Conservation (phyloP, 2,797 vertebrate species). For the Lutjanus campechanus region DNA sequence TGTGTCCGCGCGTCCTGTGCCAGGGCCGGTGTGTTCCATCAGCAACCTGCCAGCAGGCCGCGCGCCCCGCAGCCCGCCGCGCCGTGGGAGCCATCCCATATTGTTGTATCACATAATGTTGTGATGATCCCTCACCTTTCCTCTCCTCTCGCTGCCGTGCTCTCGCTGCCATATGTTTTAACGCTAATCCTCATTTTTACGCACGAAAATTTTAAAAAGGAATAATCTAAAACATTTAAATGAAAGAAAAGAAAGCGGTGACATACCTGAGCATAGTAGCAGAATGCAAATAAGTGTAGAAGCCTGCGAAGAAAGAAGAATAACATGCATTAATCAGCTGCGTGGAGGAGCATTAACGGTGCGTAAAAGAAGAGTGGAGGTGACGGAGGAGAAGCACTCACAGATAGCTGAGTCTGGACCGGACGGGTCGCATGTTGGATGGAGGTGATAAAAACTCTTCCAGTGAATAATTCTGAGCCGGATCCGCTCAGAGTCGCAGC, state of each 20-base stretch:
- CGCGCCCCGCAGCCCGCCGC: constrained; percentile 76
- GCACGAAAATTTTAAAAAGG: too few relatives aligned
- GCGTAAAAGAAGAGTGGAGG: constrained; percentile 3
- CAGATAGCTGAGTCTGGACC: constrained; percentile 85
- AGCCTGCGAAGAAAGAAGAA: constrained; percentile 85
- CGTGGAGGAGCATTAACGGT: constrained; percentile 14
- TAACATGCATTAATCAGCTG: background rate
- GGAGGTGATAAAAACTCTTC: constrained; percentile 26
- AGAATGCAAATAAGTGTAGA: constrained; percentile 94
- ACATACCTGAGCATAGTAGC: constrained; percentile 96
- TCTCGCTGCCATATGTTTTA: constrained; percentile 15
- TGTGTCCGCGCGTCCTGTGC: constrained; percentile 72
- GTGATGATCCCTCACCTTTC: constrained; percentile 48
- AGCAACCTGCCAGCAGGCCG: constrained; percentile 84
- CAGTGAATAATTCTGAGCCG: constrained; percentile 13
- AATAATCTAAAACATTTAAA: background rate
- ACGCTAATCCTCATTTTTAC: background rate
- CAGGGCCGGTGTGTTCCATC: constrained; percentile 82
- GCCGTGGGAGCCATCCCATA: constrained; percentile 81
- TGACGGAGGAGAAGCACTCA: constrained; percentile 72
- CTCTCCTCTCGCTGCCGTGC: constrained; percentile 14
- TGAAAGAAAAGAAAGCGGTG: background rate
- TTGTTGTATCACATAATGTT: constrained; percentile 49
- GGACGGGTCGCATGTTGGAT: constrained; percentile 83
- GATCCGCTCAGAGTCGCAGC: constrained; percentile 11